These are phyloP conservation scores for Pedetes capensis DNA, from an alignment of 2,113 vertebrate genomes.

Conservation along the genomic window DNA sequence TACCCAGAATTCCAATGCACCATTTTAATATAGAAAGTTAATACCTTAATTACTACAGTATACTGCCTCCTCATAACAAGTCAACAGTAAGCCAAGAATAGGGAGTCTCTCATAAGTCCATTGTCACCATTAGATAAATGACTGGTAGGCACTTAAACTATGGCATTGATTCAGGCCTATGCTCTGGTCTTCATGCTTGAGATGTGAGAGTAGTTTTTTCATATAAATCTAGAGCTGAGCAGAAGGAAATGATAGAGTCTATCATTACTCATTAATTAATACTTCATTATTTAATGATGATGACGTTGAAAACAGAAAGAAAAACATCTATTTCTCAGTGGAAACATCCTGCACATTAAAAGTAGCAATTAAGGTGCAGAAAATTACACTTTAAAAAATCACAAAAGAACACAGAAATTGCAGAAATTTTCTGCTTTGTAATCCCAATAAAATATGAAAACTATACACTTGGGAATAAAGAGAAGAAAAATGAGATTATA, in stretches of 20 bases:
- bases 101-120: background rate
- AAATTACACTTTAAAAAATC: conserved; percentile 29
- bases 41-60: background rate
- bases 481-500: conserved; percentile 69
- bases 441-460: conserved; percentile 64
- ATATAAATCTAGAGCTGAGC: background rate
- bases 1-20: background rate
- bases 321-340: background rate
- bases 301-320: background rate
- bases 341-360: background rate
- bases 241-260: background rate
- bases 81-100: background rate
- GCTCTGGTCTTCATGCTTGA: background rate
- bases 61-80: background rate
- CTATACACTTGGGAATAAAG: conserved; percentile 42
- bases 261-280: background rate
- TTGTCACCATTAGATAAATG: background rate
- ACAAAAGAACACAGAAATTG: conserved; percentile 53
- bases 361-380: conserved; percentile 18
- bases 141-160: background rate
- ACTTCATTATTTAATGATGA: background rate
- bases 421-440: conserved; percentile 50
- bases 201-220: background rate
- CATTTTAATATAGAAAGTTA: background rate
- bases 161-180: background rate